phyloP scores from a whole-genome alignment of 2,888 invertebrate species.

The Ditula angustiorana region DNA sequence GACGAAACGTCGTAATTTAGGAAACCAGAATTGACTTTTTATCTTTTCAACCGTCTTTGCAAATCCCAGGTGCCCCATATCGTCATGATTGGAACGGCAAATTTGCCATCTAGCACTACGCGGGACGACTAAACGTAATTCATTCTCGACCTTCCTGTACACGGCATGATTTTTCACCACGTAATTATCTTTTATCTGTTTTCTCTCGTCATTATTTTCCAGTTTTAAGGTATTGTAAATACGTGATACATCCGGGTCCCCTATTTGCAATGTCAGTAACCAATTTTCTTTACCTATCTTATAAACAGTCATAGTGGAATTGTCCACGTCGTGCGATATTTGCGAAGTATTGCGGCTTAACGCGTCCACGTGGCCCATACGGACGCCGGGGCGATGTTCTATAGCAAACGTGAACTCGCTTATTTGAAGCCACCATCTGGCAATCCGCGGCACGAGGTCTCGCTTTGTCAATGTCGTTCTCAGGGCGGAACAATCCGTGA shows the following conservation, averaged over 20 bases:
- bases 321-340: not conserved
- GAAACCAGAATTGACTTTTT: too few relatives aligned
- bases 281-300: not conserved
- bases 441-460: too few relatives aligned
- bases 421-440: slow-evolving; percentile 39
- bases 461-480: slow-evolving; percentile 42
- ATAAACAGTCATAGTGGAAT: not conserved
- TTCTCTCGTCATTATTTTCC: not conserved
- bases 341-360: not conserved
- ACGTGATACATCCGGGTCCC: not conserved
- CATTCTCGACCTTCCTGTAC: not conserved
- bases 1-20: too few relatives aligned
- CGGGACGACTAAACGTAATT: not conserved
- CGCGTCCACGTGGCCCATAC: slow-evolving; percentile 31
- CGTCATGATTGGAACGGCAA: too few relatives aligned
- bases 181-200: not conserved
- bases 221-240: not conserved
- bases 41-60: too few relatives aligned
- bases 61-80: too few relatives aligned
- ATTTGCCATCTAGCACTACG: not conserved
- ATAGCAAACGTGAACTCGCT: not conserved
- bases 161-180: not conserved
- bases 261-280: not conserved
- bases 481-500: slow-evolving; percentile 42
- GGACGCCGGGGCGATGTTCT: slow-evolving; percentile 7